Percentiles rank a stretch among this genome's conserved stretches.
phyloP scores from a whole-genome alignment of 1,140 invertebrate genomes.

The Bombus soroeensis region DNA sequence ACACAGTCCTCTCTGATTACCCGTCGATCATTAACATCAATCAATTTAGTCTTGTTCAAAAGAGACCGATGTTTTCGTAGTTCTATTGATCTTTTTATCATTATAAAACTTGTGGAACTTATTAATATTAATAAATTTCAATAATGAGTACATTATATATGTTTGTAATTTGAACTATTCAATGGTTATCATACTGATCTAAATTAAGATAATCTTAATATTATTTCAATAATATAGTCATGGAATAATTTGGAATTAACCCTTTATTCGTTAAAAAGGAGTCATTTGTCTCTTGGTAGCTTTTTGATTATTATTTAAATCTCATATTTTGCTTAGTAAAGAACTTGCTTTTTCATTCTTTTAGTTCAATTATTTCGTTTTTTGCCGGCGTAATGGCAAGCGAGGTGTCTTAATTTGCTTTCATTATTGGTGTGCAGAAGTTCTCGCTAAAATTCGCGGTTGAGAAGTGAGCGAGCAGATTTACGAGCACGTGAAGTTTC shows the following conservation, averaged over 20 bases:
- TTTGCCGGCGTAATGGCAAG: background rate
- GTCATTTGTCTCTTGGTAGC: background rate
- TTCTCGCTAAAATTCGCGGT: background rate
- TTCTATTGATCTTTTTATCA: background rate
- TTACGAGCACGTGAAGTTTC: slow-evolving; percentile 41
- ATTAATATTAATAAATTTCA: too few relatives aligned
- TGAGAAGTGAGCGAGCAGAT: slow-evolving; percentile 22
- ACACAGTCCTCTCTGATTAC: background rate
- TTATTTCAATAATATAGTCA: background rate
- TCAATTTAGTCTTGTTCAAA: background rate
- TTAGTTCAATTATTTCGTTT: slow-evolving; percentile 1
- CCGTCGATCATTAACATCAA: background rate
- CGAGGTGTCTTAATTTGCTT: slow-evolving; percentile 22
- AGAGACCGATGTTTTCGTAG: background rate
- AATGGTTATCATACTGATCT: background rate
- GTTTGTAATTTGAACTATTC: too few relatives aligned
- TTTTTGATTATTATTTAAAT: background rate
- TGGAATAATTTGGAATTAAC: background rate
- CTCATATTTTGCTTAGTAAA: background rate
- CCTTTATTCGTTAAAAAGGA: background rate
- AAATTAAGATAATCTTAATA: background rate
- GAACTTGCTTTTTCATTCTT: background rate
- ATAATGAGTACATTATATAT: too few relatives aligned
- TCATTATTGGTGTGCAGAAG: slow-evolving; percentile 21
- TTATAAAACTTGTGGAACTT: too few relatives aligned